Percentiles rank a stretch among this genome's conserved stretches.
Evolutionary conservation across 2,888 invertebrate genomes (phyloP).

Genomic region (Phortica magna): DNA sequence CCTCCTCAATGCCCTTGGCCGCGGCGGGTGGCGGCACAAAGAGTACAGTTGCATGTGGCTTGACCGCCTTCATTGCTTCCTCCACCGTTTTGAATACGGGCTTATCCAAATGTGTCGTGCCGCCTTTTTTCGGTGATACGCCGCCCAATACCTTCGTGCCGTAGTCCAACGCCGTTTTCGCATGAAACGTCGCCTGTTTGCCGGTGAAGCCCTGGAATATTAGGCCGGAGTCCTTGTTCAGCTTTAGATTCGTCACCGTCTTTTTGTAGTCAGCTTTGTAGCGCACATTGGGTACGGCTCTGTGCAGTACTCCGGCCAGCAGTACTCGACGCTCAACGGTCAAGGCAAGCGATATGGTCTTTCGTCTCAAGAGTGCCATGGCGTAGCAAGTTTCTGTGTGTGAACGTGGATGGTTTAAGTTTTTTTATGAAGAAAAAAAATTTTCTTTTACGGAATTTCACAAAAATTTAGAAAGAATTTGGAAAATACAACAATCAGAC

Average conservation of each 20-base stretch:
- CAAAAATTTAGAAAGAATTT: too few relatives aligned
- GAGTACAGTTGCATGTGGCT: slow-evolving; percentile 94
- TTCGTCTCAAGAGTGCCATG: background rate
- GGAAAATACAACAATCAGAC: too few relatives aligned
- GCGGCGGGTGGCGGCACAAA: slow-evolving; percentile 97
- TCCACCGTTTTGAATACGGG: slow-evolving; percentile 80
- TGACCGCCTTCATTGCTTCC: slow-evolving; percentile 90
- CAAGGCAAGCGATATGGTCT: background rate
- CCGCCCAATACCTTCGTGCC: slow-evolving; percentile 95
- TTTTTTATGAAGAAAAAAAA: background rate
- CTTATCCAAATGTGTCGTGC: slow-evolving; percentile 86
- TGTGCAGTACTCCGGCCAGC: background rate
- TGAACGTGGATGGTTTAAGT: background rate
- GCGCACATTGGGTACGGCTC: background rate
- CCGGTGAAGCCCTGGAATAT: slow-evolving; percentile 99
- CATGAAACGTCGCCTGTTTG: slow-evolving; percentile 96
- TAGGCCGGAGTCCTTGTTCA: slow-evolving; percentile 92
- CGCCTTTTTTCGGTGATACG: slow-evolving; percentile 88
- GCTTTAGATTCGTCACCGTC: slow-evolving; percentile 84
- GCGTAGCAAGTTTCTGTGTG: background rate
- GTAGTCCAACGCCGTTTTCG: slow-evolving; percentile 97
- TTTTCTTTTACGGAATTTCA: background rate
- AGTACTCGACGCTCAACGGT: background rate
- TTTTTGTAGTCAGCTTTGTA: slow-evolving; percentile 56
- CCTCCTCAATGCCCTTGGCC: slow-evolving; percentile 92